Evolutionary conservation across 1,140 invertebrate genomes (phyloP).

Genomic region (Bombus cullumanus): DNA sequence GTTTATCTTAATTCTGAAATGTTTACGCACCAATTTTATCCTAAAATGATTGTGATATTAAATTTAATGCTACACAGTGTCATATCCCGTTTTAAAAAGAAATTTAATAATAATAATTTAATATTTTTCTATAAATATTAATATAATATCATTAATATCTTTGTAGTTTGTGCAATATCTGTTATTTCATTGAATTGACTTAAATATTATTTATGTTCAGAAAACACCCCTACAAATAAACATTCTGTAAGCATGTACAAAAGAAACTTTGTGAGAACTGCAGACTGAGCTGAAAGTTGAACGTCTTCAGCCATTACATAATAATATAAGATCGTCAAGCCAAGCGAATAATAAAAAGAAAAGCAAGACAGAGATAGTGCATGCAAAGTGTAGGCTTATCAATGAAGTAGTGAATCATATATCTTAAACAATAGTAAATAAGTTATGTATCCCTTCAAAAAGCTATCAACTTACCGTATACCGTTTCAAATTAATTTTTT

Average conservation of each 20-base stretch:
- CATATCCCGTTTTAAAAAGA: background rate
- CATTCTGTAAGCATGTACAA: slow-evolving; percentile 41
- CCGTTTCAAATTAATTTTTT: background rate
- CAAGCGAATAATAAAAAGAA: background rate
- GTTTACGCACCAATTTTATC: background rate
- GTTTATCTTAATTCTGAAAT: background rate
- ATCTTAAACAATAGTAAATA: background rate
- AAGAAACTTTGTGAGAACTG: slow-evolving; percentile 12
- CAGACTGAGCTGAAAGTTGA: slow-evolving; percentile 6
- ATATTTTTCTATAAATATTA: too few species aligned
- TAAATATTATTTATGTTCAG: background rate
- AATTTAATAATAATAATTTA: background rate
- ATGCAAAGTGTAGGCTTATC: slow-evolving; percentile 28
- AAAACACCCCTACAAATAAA: slow-evolving; percentile 49
- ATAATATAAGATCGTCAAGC: slow-evolving; percentile 22
- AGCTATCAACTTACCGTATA: background rate
- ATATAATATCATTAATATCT: background rate
- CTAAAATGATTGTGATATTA: background rate
- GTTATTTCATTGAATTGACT: background rate
- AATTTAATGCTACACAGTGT: background rate
- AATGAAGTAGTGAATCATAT: background rate
- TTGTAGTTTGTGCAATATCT: background rate
- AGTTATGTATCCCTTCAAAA: background rate
- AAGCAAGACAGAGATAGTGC: slow-evolving; percentile 6
- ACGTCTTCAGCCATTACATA: background rate